Conservation (phyloP, 2,888 invertebrate species). For the Melitaea athalia region DNA sequence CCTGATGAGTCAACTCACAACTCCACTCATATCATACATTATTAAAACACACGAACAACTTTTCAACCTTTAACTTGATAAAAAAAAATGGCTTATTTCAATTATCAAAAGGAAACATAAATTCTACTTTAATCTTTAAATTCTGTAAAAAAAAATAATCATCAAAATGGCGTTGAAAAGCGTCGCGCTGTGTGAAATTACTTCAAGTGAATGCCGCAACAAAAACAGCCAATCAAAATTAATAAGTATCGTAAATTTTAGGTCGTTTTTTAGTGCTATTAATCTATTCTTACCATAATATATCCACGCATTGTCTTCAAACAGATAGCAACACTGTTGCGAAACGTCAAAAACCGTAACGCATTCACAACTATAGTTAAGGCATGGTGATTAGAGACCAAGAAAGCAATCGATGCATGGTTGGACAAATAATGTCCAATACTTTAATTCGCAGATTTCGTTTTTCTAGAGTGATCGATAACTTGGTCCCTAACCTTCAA, state of each 20-base stretch:
- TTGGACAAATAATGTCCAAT: not conserved
- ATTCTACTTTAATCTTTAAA: constrained; percentile 4
- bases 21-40: constrained; percentile 8
- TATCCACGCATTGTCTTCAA: constrained; percentile 54
- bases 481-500: not conserved
- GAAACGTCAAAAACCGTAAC: constrained; percentile 25
- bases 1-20: constrained; percentile 46
- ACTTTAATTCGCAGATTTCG: not conserved
- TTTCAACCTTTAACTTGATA: constrained; percentile 26
- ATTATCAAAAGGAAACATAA: not conserved
- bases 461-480: not conserved
- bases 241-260: constrained; percentile 42
- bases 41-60: constrained; percentile 27
- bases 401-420: not conserved
- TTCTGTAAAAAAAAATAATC: not conserved
- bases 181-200: not conserved
- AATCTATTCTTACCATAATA: constrained; percentile 50
- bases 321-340: constrained; percentile 36
- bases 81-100: constrained; percentile 36
- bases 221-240: constrained; percentile 55
- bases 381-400: not conserved
- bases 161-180: constrained; percentile 5
- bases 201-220: constrained; percentile 44
- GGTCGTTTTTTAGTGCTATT: constrained; percentile 54
- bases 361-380: constrained; percentile 2